Evolutionary conservation across 64 coral and sea anemone genomes (phyloP).

Genomic region (Montipora cactus): DNA sequence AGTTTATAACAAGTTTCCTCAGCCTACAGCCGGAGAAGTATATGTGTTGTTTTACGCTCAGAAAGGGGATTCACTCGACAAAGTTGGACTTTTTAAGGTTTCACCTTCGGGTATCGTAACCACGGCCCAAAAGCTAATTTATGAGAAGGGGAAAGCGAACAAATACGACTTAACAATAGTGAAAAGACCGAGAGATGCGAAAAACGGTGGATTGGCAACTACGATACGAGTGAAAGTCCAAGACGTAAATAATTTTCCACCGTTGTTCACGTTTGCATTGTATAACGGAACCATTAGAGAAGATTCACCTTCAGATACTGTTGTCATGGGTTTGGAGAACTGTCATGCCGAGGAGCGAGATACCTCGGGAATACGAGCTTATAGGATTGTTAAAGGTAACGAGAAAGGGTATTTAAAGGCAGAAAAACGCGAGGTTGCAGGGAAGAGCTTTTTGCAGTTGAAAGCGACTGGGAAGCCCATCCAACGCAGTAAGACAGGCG

Average conservation of each 20-base stretch:
- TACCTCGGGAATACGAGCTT: slow-evolving; percentile 43
- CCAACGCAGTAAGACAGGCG: slow-evolving; percentile 4
- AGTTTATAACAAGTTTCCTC: slow-evolving; percentile 45
- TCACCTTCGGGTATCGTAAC: slow-evolving; percentile 38
- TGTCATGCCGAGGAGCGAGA: slow-evolving; percentile 81
- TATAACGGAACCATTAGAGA: slow-evolving; percentile 82
- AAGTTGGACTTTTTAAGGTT: slow-evolving; percentile 48
- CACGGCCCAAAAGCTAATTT: slow-evolving; percentile 45
- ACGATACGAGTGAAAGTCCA: slow-evolving; percentile 71
- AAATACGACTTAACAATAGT: slow-evolving; percentile 70
- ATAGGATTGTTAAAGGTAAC: slow-evolving; percentile 85
- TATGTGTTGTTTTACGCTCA: slow-evolving; percentile 45
- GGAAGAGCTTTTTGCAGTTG: slow-evolving; percentile 70
- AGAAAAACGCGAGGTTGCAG: slow-evolving; percentile 28
- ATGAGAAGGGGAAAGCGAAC: slow-evolving; percentile 42
- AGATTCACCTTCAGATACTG: slow-evolving; percentile 40
- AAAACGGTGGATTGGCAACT: slow-evolving; percentile 42
- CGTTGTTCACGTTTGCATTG: slow-evolving; percentile 59
- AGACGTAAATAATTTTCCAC: slow-evolving; percentile 72
- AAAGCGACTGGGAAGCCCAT: slow-evolving; percentile 67
- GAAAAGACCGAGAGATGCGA: slow-evolving; percentile 4
- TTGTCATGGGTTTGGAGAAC: slow-evolving; percentile 76
- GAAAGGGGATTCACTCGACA: slow-evolving; percentile 54
- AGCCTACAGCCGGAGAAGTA: slow-evolving; percentile 9
- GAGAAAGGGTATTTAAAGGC: slow-evolving; percentile 81